phyloP scores from a whole-genome alignment of 2,113 vertebrate genomes.

The Bubo blakistoni region DNA sequence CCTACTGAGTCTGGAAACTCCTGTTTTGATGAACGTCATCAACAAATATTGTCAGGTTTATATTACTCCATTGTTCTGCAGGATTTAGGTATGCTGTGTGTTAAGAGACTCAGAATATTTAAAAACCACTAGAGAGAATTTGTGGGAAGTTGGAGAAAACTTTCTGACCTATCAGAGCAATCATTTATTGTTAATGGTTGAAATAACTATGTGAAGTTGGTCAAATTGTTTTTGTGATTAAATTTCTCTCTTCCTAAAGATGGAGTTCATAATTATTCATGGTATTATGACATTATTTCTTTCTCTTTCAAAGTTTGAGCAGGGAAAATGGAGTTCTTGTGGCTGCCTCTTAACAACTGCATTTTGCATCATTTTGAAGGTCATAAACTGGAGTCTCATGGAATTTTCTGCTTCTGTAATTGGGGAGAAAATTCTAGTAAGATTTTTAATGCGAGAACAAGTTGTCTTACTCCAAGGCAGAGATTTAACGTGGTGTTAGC shows the following conservation, averaged over 20 bases:
- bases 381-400: neutral
- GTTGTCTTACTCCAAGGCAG: neutral
- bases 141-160: neutral
- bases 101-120: neutral
- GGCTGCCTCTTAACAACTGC: neutral
- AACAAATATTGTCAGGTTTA: neutral
- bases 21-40: neutral
- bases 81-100: neutral
- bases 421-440: neutral
- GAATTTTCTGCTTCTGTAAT: neutral
- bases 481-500: neutral
- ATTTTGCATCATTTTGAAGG: neutral
- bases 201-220: neutral
- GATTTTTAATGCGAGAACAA: neutral
- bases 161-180: neutral
- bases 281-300: neutral
- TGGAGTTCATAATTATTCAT: neutral
- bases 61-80: neutral
- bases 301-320: neutral
- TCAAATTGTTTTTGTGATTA: neutral
- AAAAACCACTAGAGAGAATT: neutral
- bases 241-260: neutral
- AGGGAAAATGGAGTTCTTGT: neutral
- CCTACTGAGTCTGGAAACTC: neutral
- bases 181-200: neutral